Conservation (phyloP, 2,888 invertebrate genomes). For the Iphiclides podalirius region DNA sequence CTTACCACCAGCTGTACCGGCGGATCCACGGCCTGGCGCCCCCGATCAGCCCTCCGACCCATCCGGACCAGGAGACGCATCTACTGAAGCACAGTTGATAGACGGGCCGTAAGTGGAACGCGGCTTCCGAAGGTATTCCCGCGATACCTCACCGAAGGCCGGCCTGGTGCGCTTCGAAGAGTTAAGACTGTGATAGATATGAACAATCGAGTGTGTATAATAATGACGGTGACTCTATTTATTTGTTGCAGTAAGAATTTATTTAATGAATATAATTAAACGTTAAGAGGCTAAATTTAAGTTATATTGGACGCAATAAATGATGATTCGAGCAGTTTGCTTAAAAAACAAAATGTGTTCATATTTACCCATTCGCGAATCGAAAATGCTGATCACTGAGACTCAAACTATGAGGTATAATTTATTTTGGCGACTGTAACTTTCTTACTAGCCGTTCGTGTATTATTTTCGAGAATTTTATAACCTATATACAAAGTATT, state of each 20-base stretch:
- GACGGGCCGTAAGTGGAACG: constrained; percentile 18
- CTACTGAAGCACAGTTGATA: constrained; percentile 79
- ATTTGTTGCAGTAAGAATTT: constrained; percentile 71
- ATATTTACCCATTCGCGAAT: constrained; percentile 27
- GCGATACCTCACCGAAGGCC: constrained; percentile 29
- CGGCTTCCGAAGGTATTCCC: constrained; percentile 27
- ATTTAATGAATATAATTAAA: constrained; percentile 61
- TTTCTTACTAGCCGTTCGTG: too few relatives aligned
- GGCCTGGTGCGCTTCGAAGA: constrained; percentile 27
- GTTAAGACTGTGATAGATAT: constrained; percentile 61
- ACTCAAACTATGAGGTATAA: too few relatives aligned
- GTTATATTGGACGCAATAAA: constrained; percentile 66
- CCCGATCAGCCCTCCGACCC: constrained; percentile 51
- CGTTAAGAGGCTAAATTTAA: constrained; percentile 64
- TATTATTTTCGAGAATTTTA: too few relatives aligned
- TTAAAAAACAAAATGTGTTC: constrained; percentile 28
- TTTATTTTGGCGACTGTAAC: too few relatives aligned
- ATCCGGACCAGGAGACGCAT: constrained; percentile 57
- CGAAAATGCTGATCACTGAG: too few relatives aligned
- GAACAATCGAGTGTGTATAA: constrained; percentile 28
- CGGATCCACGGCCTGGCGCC: constrained; percentile 68
- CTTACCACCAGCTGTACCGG: constrained; percentile 66
- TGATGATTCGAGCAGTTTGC: constrained; percentile 41
- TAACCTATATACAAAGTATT: too few relatives aligned
- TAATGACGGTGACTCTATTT: constrained; percentile 58